Conservation (phyloP, 1,140 invertebrate species). For the Drosophila tristis region DNA sequence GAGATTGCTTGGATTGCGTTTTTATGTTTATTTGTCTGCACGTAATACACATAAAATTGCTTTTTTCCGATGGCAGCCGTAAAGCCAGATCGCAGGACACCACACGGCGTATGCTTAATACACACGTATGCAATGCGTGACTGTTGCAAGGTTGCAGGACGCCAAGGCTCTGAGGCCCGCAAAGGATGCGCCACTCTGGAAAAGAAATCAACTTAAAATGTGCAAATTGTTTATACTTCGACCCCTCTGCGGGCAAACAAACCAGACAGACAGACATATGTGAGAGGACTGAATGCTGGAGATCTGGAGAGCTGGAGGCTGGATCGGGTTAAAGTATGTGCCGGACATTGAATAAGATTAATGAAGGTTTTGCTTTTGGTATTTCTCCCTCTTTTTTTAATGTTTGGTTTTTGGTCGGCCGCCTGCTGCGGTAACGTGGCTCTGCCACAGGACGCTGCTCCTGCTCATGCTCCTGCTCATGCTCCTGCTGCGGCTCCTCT, state of each 20-base stretch:
- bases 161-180: slow-evolving; percentile 7
- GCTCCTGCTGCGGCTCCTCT: neutral
- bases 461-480: slow-evolving; percentile 14
- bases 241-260: slow-evolving; percentile 35
- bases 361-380: slow-evolving; percentile 73
- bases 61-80: slow-evolving; percentile 21
- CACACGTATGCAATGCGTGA: slow-evolving; percentile 73
- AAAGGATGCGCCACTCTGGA: neutral
- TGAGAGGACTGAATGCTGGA: neutral
- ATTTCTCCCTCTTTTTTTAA: slow-evolving; percentile 31
- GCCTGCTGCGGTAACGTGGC: slow-evolving; percentile 64
- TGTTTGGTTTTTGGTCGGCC: slow-evolving; percentile 59
- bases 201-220: slow-evolving; percentile 77
- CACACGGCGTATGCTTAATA: slow-evolving; percentile 75
- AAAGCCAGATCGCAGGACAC: slow-evolving; percentile 60
- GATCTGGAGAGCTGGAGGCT: neutral
- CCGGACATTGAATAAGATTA: slow-evolving; percentile 81
- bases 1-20: slow-evolving; percentile 35
- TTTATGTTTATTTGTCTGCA: slow-evolving; percentile 63
- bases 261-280: slow-evolving; percentile 27
- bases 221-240: slow-evolving; percentile 78
- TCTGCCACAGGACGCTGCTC: slow-evolving; percentile 43
- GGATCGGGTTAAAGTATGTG: slow-evolving; percentile 70
- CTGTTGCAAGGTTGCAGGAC: slow-evolving; percentile 49
- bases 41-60: slow-evolving; percentile 71